These are phyloP conservation scores for Borostomias antarcticus DNA, from an alignment of 2,797 vertebrate species.

Conservation along the genomic window DNA sequence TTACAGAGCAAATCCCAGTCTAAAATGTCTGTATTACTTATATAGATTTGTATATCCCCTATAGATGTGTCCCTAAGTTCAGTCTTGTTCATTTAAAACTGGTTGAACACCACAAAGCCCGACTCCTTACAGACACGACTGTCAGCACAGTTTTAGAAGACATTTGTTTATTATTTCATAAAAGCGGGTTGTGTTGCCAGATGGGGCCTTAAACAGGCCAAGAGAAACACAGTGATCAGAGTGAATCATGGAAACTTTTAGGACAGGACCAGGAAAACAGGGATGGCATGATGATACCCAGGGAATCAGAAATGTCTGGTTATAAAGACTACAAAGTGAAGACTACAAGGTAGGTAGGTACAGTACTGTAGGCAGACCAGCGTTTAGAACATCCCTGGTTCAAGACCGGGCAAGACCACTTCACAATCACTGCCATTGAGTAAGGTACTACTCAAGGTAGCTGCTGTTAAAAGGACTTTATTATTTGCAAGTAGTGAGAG, in stretches of 20 bases:
- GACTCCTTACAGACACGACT: conserved; percentile 32
- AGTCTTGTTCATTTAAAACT: conserved; percentile 29
- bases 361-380: too few relatives aligned
- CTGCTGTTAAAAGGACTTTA: too few relatives aligned
- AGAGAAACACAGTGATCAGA: conserved; percentile 54
- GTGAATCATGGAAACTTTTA: conserved; percentile 44
- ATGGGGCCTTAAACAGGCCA: conserved; percentile 58
- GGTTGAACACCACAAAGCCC: conserved; percentile 13
- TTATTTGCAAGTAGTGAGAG: too few relatives aligned
- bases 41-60: too few relatives aligned
- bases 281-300: conserved; percentile 42
- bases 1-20: too few relatives aligned
- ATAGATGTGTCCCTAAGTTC: conserved; percentile 12
- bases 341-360: too few relatives aligned
- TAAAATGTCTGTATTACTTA: too few relatives aligned
- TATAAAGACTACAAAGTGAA: background rate
- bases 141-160: conserved; percentile 51
- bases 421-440: too few relatives aligned
- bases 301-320: background rate
- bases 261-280: conserved; percentile 22
- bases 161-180: conserved; percentile 67
- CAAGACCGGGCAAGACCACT: too few relatives aligned
- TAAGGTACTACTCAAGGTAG: too few relatives aligned
- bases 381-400: too few relatives aligned
- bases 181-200: conserved; percentile 60